Conservation (phyloP, 2,888 invertebrate genomes). For the Laothoe populi region DNA sequence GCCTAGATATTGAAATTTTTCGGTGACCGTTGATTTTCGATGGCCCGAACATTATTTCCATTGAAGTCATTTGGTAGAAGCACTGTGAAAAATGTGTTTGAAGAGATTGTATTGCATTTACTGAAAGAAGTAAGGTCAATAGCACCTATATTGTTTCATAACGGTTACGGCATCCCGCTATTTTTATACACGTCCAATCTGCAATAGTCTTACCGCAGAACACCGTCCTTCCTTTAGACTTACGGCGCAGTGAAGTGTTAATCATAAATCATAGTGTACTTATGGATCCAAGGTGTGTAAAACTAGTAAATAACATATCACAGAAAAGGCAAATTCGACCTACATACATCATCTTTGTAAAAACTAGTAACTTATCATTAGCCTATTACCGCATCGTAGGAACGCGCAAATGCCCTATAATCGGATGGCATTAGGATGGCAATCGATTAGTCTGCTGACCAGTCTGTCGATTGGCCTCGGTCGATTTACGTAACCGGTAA, state of each 20-base stretch:
- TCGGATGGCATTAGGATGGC: constrained; percentile 41
- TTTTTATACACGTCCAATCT: neutral
- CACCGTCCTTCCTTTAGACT: neutral
- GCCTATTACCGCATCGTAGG: constrained; percentile 11
- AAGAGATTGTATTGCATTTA: neutral
- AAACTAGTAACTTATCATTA: neutral
- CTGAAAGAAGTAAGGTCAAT: neutral
- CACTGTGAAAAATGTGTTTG: neutral
- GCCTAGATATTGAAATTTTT: too few species aligned
- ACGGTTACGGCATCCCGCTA: neutral
- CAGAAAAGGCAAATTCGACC: neutral
- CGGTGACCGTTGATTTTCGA: too few species aligned
- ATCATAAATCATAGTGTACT: neutral
- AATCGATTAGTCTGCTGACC: constrained; percentile 41
- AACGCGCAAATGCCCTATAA: constrained; percentile 38
- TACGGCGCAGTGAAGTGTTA: neutral
- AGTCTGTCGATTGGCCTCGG: constrained; percentile 38
- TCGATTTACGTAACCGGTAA: constrained; percentile 39
- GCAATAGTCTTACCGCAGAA: neutral
- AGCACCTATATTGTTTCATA: neutral
- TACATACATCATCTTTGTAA: neutral
- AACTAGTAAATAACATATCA: neutral
- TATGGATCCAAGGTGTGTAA: neutral
- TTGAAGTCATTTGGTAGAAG: too few species aligned
- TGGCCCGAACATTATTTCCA: too few species aligned